phyloP scores from a whole-genome alignment of 2,888 invertebrate species.

The Diogma glabrata region DNA sequence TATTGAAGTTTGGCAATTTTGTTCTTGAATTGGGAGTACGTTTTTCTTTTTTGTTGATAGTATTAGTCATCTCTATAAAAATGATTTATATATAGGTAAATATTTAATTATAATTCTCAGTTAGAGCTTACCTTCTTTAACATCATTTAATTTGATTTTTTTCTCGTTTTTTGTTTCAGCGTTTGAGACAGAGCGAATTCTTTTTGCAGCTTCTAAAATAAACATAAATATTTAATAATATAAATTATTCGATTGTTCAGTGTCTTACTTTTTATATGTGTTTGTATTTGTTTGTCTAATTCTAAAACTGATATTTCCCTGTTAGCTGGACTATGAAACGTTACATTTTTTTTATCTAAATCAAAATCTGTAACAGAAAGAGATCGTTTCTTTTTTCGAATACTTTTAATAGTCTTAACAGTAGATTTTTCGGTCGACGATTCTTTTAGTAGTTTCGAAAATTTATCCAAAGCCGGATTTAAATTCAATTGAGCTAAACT shows the following conservation, averaged over 20 bases:
- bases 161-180: slow-evolving; percentile 23
- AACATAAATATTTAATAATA: not conserved
- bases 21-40: not conserved
- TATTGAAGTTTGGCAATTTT: slow-evolving; percentile 57
- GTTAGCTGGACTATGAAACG: slow-evolving; percentile 28
- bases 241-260: not conserved
- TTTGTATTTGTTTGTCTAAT: slow-evolving; percentile 11
- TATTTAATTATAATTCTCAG: not conserved
- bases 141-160: too few species aligned
- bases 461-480: not conserved
- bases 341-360: slow-evolving; percentile 21
- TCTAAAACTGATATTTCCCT: slow-evolving; percentile 22
- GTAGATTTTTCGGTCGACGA: not conserved
- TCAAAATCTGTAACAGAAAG: slow-evolving; percentile 22
- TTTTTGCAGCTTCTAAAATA: slow-evolving; percentile 26
- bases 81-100: not conserved
- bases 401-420: slow-evolving; percentile 13
- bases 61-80: not conserved
- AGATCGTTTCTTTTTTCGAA: slow-evolving; percentile 25
- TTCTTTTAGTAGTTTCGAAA: not conserved
- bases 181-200: slow-evolving; percentile 29
- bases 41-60: too few species aligned
- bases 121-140: too few species aligned
- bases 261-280: not conserved
- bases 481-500: not conserved